These are phyloP conservation scores for Artemia franciscana DNA, from an alignment of 1,140 invertebrate species.

Conservation along the genomic window DNA sequence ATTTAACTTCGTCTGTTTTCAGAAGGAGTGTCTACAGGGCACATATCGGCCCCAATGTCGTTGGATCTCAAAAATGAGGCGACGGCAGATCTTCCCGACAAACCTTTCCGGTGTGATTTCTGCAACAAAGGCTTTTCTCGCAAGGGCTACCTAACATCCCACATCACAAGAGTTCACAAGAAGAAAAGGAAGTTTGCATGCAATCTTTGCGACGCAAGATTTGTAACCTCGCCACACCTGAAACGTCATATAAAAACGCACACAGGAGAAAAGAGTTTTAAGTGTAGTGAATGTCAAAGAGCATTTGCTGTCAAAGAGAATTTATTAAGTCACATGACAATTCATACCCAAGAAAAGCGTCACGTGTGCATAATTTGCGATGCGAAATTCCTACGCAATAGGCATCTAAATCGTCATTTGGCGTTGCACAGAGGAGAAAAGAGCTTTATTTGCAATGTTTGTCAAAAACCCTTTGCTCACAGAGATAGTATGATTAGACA, in stretches of 20 bases:
- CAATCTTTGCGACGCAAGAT: background rate
- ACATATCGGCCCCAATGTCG: too few relatives aligned
- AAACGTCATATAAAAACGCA: background rate
- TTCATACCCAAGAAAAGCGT: conserved; percentile 4
- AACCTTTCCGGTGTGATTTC: background rate
- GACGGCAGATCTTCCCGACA: too few relatives aligned
- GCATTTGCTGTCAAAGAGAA: background rate
- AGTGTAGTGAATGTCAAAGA: background rate
- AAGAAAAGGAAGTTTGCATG: background rate
- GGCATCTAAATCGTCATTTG: background rate
- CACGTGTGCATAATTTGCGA: background rate
- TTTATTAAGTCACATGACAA: background rate
- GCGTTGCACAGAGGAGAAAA: background rate
- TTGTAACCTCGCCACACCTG: background rate
- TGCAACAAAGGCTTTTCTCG: conserved; percentile 1
- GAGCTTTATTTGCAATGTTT: conserved; percentile 8
- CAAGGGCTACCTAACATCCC: background rate
- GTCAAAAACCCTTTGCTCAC: conserved; percentile 11
- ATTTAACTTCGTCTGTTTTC: too few relatives aligned
- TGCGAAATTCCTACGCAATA: background rate
- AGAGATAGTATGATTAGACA: background rate
- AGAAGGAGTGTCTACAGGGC: too few relatives aligned
- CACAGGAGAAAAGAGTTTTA: background rate
- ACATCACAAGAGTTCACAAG: background rate
- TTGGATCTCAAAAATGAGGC: too few relatives aligned